A percentile compares a stretch with the other conserved stretches of the same genome.
Evolutionary conservation across 2,797 vertebrate species (phyloP).

Genomic region (Anguilla anguilla): DNA sequence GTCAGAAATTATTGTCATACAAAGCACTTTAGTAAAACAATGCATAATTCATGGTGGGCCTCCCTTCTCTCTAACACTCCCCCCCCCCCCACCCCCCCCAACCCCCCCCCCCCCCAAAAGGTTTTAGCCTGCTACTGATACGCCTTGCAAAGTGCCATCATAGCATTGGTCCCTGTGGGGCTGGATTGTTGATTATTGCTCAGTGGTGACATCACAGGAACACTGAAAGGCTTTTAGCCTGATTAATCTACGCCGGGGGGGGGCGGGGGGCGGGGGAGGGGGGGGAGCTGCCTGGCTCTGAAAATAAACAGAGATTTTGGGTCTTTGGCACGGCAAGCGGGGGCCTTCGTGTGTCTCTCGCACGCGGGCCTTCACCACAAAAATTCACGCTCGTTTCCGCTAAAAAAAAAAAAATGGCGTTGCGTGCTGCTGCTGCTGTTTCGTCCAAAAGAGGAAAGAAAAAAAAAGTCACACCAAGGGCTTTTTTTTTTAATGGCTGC

Average conservation of each 20-base stretch:
- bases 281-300: conserved; percentile 28
- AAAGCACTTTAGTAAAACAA: conserved; percentile 57
- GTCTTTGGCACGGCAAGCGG: conserved; percentile 24
- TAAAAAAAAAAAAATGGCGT: conserved; percentile 68
- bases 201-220: conserved; percentile 63
- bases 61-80: conserved; percentile 34
- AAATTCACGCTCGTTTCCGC: neutral
- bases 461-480: neutral
- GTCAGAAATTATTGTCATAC: conserved; percentile 67
- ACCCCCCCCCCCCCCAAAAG: conserved; percentile 37
- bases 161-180: conserved; percentile 51
- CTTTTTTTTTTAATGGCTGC: neutral
- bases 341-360: conserved; percentile 46
- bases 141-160: conserved; percentile 27
- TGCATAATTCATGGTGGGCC: conserved; percentile 66
- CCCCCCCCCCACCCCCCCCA: conserved; percentile 33
- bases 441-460: neutral
- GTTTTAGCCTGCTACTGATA: conserved; percentile 47
- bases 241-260: conserved; percentile 56
- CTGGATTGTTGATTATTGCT: conserved; percentile 55
- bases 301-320: conserved; percentile 41
- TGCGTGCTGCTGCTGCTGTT: conserved; percentile 63
- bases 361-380: neutral
- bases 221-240: conserved; percentile 66
- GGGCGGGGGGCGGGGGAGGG: too few relatives aligned